Conservation (phyloP, 2,113 vertebrate species). For the Eublepharis macularius region DNA sequence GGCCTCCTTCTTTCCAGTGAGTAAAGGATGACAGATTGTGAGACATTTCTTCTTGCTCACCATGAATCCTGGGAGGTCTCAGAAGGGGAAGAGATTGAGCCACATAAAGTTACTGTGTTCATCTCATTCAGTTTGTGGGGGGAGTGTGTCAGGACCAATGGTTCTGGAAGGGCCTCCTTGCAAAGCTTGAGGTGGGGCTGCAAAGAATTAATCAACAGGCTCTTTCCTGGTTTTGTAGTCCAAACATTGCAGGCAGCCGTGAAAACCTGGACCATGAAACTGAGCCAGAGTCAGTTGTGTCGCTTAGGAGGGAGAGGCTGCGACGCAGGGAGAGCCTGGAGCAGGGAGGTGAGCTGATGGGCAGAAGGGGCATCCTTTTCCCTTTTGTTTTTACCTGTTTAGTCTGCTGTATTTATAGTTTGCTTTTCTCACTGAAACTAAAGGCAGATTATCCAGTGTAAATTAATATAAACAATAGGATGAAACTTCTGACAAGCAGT, state of each 20-base stretch:
- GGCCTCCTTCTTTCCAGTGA: conserved; percentile 93
- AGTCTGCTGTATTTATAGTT: too few species aligned
- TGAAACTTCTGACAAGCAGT: too few species aligned
- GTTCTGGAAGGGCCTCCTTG: neutral
- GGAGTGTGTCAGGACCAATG: neutral
- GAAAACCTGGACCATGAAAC: conserved; percentile 90
- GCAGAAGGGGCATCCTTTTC: neutral
- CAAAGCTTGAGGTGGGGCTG: neutral
- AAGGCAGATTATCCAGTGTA: too few species aligned
- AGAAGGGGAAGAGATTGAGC: neutral
- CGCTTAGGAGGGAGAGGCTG: conserved; percentile 84
- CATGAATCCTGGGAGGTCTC: neutral
- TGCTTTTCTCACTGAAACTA: too few species aligned
- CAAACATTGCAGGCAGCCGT: conserved; percentile 85
- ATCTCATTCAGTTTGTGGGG: neutral
- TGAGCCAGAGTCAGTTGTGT: conserved; percentile 88
- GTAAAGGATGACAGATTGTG: conserved; percentile 27
- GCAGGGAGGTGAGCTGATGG: conserved; percentile 71
- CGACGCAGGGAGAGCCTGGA: conserved; percentile 84
- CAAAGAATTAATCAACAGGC: neutral
- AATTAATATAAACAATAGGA: too few species aligned
- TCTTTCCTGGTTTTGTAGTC: conserved; percentile 64
- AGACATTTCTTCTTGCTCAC: neutral
- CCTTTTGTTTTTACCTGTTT: too few species aligned
- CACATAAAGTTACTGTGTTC: too few species aligned